Evolutionary conservation across 1,140 invertebrate species (phyloP), one percentile per base, ranked within the genome.

Genomic region (Microvelia longipes): DNA sequence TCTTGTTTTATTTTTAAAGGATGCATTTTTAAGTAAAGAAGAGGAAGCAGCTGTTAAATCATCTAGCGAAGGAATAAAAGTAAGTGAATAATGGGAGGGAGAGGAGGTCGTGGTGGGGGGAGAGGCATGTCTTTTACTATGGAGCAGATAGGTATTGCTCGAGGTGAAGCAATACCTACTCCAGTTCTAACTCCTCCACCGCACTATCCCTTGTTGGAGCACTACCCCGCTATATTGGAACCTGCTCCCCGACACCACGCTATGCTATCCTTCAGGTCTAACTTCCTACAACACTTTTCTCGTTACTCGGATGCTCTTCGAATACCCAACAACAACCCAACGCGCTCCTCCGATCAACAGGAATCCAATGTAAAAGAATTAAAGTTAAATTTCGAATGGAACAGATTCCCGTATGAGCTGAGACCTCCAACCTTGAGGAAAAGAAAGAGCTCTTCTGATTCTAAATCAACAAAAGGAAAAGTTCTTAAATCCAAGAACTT

Each of bases 101-200:
- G 79, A 29, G 78, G 80, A 25, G 30, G 75, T 65, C 71, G 75
- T 1, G 78, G 84, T 50, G 84, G 84, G 2, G 80, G 81, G 61
- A 77, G 79, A 1, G 76, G 78, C 1, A 81, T 84, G 73, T 84
- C 86, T 0, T 85, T 89, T 68, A 86, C 80, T 66, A 78, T 82
- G 1, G 88, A 90, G 74, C 84, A 86, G 70, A 71, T 86, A n/a
- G 87, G 87, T 1, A 82, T 87, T 69, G 77, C 80, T 1, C 81
- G 82, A 69, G 84, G 83, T 68, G 88, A 91, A 73, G 74, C 81
- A 27, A 73, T 86, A 24, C 82, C 85, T 26, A 81, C 82, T 1
- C 82, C 85, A 50, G 82, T 85, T 24, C 78, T 85, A 1, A 83
- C 86, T 73, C 88, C 88, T 27, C 88, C 88, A 11, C 83, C 85